Evolutionary conservation across 2,113 vertebrate genomes (phyloP).

Genomic region (Ramphastos sulfuratus): DNA sequence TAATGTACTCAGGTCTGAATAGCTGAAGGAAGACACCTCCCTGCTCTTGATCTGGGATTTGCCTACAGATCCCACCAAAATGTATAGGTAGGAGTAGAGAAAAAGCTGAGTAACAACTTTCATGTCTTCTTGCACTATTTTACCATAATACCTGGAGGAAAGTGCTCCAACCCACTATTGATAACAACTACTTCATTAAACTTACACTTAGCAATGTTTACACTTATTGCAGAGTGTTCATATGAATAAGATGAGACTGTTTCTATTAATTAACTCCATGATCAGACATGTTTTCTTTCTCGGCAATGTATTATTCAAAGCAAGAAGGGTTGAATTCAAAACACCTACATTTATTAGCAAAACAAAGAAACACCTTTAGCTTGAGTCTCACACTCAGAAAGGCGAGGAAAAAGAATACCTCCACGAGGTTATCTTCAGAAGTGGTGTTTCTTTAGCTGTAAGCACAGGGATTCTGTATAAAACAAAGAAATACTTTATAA

Average conservation of each 20-base stretch:
- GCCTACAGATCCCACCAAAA: background rate
- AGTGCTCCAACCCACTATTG: background rate
- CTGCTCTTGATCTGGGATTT: background rate
- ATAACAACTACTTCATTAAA: background rate
- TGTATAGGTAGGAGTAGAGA: background rate
- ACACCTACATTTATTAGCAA: background rate
- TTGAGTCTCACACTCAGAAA: background rate
- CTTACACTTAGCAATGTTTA: background rate
- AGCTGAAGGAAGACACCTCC: rapidly evolving
- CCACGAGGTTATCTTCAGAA: background rate
- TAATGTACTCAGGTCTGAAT: background rate
- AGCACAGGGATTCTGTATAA: background rate
- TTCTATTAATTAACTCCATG: background rate
- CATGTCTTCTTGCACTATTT: background rate
- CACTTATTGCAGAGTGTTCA: background rate
- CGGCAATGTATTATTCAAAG: background rate
- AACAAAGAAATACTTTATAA: background rate
- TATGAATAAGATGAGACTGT: background rate
- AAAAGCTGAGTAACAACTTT: background rate
- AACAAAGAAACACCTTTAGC: background rate
- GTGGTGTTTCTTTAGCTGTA: background rate
- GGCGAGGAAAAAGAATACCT: background rate
- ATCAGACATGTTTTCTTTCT: background rate
- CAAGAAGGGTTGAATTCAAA: background rate
- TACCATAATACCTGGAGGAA: background rate